Evolutionary conservation across 2,888 invertebrate species (phyloP), one percentile per base, ranked within the genome.

Genomic region (Stramonita haemastoma): DNA sequence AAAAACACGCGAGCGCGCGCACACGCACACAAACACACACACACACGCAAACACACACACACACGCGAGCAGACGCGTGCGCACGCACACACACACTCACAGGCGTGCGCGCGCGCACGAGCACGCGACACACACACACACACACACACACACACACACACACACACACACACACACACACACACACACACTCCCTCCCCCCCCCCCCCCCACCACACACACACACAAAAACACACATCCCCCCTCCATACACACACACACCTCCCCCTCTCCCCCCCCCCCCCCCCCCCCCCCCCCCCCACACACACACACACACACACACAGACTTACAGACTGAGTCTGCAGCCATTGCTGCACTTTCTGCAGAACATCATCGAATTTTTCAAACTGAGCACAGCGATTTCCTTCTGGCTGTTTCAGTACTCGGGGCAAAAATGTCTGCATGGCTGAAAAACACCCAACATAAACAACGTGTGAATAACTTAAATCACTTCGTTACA

Each of bases 351-450:
- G 90, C 0, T 88, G 90, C 8, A 92, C 32, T 22, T 66, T 87
- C 2, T n/a, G 56, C 34, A 91, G 83, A 5, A 90, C 81, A 8
- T 89, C 87, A 4, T 91, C 90, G 88, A 92, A 91, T 5, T 70
- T 70, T 57, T 91, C 91, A 86, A 93, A 93, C 84, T 90, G 91
- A 1, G 91, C 90, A 17, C 84, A 89, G 56, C 87, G 90, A 29
- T 83, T 83, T 1, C 87, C 34, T 19, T 86, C 89, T 13, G 91
- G 91, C 19, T 84, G 88, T 17, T 85, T 90, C 26, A 85, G 90
- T 60, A 92, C 81, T 22, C 90, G 90, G 15, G 93, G 93, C 0
- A 90, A 60, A 87, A 93, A 92, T 26, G 91, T 92, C 66, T 91
- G 83, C 87, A 93, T 89, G 1, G 90, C 92, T 92, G 85, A 1